phyloP scores from a whole-genome alignment of 2,113 vertebrate species.

The Salvelinus namaycush region DNA sequence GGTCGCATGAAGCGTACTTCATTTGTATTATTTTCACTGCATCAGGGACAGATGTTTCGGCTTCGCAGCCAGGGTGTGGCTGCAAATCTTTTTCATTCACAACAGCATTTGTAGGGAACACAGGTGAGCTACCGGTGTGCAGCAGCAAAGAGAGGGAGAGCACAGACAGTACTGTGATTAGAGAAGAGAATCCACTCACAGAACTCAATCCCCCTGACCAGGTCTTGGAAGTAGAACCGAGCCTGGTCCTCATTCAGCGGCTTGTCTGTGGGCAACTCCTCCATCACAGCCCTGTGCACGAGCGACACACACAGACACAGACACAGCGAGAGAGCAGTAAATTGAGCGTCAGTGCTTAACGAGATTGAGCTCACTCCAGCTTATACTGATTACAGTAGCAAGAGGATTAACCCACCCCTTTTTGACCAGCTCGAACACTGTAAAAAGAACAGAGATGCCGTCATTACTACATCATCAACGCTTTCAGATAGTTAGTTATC shows the following conservation, averaged over 20 bases:
- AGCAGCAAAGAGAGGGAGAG: background rate
- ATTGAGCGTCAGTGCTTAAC: constrained; percentile 41
- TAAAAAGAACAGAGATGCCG: constrained; percentile 50
- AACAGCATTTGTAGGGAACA: no score
- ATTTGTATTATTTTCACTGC: no score
- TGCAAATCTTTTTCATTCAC: no score
- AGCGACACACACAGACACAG: background rate
- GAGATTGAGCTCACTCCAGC: constrained; percentile 28
- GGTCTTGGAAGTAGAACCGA: constrained; percentile 95
- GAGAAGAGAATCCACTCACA: constrained; percentile 74
- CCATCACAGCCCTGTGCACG: constrained; percentile 90
- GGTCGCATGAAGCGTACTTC: no score
- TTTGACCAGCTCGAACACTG: constrained; percentile 97
- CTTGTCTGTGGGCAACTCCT: constrained; percentile 92
- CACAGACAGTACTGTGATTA: no score
- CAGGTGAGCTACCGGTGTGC: no score
- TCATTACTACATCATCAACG: background rate
- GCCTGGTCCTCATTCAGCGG: constrained; percentile 92
- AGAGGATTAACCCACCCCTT: constrained; percentile 84
- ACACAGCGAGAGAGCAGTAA: constrained; percentile 2
- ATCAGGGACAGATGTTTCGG: no score
- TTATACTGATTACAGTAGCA: constrained; percentile 24
- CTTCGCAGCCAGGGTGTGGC: no score
- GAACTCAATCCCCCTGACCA: constrained; percentile 97
- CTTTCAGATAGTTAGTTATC: background rate